phyloP scores from a whole-genome alignment of 2,113 vertebrate species.

The Coryphaenoides rupestris region DNA sequence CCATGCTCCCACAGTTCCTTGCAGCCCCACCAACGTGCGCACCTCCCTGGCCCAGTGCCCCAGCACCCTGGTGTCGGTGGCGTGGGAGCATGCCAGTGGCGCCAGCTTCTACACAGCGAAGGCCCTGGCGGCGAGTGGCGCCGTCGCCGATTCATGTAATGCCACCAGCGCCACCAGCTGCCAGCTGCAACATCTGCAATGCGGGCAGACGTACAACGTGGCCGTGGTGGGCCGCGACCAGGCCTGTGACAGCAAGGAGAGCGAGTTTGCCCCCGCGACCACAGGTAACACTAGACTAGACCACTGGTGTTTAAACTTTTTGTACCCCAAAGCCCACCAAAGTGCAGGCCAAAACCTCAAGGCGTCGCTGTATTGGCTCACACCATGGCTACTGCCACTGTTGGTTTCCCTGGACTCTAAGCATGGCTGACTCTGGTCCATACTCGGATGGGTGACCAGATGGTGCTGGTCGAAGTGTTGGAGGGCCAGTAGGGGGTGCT shows the following conservation, averaged over 20 bases:
- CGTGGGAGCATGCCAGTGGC: constrained; percentile 63
- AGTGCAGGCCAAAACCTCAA: no score
- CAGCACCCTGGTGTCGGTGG: constrained; percentile 57
- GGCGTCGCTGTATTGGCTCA: no score
- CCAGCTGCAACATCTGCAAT: constrained; percentile 51
- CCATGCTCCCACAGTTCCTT: constrained; percentile 57
- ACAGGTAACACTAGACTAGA: constrained; percentile 64
- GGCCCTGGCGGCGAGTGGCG: constrained; percentile 43
- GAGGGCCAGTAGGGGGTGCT: no score
- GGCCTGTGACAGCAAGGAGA: constrained; percentile 50
- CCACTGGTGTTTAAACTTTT: no score
- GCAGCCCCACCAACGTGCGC: constrained; percentile 56
- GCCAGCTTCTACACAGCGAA: constrained; percentile 49
- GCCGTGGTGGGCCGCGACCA: constrained; percentile 49
- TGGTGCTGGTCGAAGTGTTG: no score
- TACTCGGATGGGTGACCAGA: no score
- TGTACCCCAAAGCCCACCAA: no score
- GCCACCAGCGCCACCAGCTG: constrained; percentile 57
- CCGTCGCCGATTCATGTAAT: constrained; percentile 45
- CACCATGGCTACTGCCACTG: no score
- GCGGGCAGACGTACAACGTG: constrained; percentile 67
- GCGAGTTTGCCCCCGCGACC: constrained; percentile 28
- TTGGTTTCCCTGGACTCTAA: no score
- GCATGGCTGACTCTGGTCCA: no score
- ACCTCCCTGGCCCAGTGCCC: constrained; percentile 48